Conservation (phyloP, 2,888 invertebrate species). For the Teleogryllus oceanicus region DNA sequence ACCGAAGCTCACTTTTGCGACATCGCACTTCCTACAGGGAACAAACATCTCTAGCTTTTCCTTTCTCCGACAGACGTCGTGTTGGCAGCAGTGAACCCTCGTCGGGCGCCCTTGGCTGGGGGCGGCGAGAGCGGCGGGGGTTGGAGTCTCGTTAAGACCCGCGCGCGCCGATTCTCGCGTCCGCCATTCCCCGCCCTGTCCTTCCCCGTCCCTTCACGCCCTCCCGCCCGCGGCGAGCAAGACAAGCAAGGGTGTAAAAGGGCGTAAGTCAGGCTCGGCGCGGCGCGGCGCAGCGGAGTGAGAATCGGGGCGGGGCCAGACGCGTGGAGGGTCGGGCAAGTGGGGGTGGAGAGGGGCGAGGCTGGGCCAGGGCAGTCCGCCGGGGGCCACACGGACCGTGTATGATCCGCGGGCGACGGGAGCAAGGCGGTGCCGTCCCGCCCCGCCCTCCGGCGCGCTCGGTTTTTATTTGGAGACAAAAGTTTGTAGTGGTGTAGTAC, state of each 20-base stretch:
- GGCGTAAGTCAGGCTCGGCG: background rate
- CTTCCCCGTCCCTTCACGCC: background rate
- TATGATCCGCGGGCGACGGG: constrained; percentile 4
- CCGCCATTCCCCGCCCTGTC: background rate
- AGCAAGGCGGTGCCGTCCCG: background rate
- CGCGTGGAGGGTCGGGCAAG: background rate
- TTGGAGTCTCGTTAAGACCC: no score
- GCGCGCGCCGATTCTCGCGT: no score
- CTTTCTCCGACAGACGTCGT: no score
- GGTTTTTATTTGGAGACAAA: constrained; percentile 33
- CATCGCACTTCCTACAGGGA: no score
- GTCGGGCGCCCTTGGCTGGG: no score
- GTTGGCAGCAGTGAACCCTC: no score
- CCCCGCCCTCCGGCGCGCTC: constrained; percentile 25
- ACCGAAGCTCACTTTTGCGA: no score
- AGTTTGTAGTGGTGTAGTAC: constrained; percentile 29
- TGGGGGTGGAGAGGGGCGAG: background rate
- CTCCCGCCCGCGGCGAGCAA: background rate
- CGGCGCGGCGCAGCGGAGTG: background rate
- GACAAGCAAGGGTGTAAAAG: background rate
- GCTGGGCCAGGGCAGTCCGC: background rate
- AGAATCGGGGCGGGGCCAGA: background rate
- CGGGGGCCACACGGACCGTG: background rate
- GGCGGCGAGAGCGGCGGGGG: no score
- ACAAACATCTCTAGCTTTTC: no score